Evolutionary conservation across 2,888 invertebrate species (phyloP).

Genomic region (Cerceris ruficornis): DNA sequence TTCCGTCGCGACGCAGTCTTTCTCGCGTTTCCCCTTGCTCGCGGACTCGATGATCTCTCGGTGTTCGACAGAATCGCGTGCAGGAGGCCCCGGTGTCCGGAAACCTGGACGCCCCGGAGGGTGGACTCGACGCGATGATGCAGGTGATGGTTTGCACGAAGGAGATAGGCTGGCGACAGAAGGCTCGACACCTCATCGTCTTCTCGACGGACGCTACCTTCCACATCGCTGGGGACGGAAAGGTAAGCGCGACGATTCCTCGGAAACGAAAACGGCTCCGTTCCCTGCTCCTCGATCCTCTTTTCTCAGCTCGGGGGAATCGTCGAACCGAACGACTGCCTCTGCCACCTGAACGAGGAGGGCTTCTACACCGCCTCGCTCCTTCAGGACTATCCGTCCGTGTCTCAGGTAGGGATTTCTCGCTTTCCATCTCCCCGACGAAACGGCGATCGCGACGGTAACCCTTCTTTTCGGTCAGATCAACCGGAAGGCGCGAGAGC

Average conservation of each 20-base stretch:
- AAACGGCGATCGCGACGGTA: no score
- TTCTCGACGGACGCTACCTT: constrained; percentile 90
- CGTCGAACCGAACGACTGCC: constrained; percentile 87
- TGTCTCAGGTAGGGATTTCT: constrained; percentile 83
- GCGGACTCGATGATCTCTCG: background rate
- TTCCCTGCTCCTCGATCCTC: no score
- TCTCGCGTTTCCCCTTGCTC: background rate
- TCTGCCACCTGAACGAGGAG: constrained; percentile 85
- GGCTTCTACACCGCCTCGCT: constrained; percentile 84
- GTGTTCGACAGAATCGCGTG: constrained; percentile 73
- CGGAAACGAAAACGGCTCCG: background rate
- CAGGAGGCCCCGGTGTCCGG: constrained; percentile 81
- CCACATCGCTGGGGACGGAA: constrained; percentile 83
- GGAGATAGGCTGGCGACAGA: constrained; percentile 90
- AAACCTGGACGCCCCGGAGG: constrained; percentile 89
- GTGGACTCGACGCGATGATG: constrained; percentile 94
- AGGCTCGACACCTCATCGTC: constrained; percentile 89
- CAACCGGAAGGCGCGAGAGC: constrained; percentile 85
- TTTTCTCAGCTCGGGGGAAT: constrained; percentile 84
- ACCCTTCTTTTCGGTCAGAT: constrained; percentile 79
- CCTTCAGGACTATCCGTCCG: constrained; percentile 90
- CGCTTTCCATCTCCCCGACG: no score
- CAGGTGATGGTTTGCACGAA: constrained; percentile 89
- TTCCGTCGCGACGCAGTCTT: background rate
- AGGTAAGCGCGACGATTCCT: constrained; percentile 80